A percentile compares a stretch with the other conserved stretches of the same genome.
These are phyloP conservation scores for Latrodectus geometricus DNA, from an alignment of 1,140 invertebrate genomes.

Conservation along the genomic window DNA sequence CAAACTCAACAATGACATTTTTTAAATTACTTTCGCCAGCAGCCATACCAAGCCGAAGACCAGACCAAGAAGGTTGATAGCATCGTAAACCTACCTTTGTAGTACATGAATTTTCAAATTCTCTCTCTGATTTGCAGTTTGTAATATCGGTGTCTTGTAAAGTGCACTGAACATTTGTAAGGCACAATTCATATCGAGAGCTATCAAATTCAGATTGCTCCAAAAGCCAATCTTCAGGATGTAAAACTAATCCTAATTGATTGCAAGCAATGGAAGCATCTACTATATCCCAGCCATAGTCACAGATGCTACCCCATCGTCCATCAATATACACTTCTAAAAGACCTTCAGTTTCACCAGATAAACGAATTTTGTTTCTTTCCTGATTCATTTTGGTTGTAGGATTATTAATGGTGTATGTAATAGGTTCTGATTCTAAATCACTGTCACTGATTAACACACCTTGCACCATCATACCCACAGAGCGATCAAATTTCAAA, in stretches of 20 bases:
- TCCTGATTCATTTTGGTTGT: not conserved
- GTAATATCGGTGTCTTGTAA: slow-evolving; percentile 93
- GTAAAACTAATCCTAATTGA: slow-evolving; percentile 91
- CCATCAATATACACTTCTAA: slow-evolving; percentile 80
- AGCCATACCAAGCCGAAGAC: slow-evolving; percentile 87
- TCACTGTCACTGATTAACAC: slow-evolving; percentile 75
- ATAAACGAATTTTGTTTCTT: slow-evolving; percentile 58
- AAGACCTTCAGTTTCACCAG: slow-evolving; percentile 68
- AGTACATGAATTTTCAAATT: slow-evolving; percentile 90
- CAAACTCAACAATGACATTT: slow-evolving; percentile 88
- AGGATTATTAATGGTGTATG: slow-evolving; percentile 34
- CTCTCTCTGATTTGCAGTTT: slow-evolving; percentile 83
- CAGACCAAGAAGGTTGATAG: slow-evolving; percentile 92
- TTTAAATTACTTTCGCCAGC: slow-evolving; percentile 89
- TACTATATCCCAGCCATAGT: slow-evolving; percentile 93
- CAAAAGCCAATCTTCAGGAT: slow-evolving; percentile 91
- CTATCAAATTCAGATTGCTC: slow-evolving; percentile 71
- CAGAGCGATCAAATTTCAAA: slow-evolving; percentile 83
- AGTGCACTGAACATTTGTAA: slow-evolving; percentile 88
- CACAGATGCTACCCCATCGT: slow-evolving; percentile 96
- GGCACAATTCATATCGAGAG: slow-evolving; percentile 66
- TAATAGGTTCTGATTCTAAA: slow-evolving; percentile 2
- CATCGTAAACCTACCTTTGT: slow-evolving; percentile 91
- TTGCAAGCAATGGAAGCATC: slow-evolving; percentile 94
- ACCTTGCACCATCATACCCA: slow-evolving; percentile 97